phyloP scores from a whole-genome alignment of 2,797 vertebrate genomes.

The Eulemur mongoz region DNA sequence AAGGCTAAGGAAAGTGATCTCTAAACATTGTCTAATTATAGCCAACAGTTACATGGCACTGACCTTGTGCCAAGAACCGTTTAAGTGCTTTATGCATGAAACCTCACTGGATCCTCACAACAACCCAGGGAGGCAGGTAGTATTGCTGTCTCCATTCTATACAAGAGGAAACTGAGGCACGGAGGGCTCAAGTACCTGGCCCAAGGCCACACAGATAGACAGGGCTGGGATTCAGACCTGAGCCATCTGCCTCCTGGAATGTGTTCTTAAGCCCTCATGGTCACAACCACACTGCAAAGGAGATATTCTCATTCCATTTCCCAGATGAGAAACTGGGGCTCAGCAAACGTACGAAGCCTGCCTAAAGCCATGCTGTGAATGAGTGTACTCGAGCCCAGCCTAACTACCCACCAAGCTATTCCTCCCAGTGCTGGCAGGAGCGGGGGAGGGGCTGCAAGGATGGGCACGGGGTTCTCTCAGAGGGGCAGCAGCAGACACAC shows the following conservation, averaged over 20 bases:
- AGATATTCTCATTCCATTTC: not conserved
- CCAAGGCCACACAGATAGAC: not conserved
- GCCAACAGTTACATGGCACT: slow-evolving; percentile 54
- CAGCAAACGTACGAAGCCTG: not conserved
- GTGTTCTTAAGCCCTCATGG: not conserved
- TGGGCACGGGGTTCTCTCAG: too few species aligned
- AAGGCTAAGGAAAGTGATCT: slow-evolving; percentile 60
- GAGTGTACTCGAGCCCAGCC: not conserved
- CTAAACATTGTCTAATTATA: slow-evolving; percentile 77
- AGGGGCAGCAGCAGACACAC: not conserved
- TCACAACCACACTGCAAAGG: not conserved
- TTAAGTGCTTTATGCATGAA: not conserved
- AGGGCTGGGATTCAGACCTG: not conserved
- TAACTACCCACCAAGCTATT: not conserved
- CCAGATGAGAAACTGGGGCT: not conserved
- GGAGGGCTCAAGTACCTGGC: not conserved
- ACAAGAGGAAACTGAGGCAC: not conserved
- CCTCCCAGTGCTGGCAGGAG: not conserved
- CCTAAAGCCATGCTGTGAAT: not conserved
- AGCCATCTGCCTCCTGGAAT: not conserved
- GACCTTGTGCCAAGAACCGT: not conserved
- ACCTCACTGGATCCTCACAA: not conserved
- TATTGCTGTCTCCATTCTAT: not conserved
- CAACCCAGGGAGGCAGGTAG: not conserved
- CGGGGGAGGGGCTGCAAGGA: not conserved